Percentiles rank a stretch among this genome's conserved stretches.
Conservation (phyloP, 2,888 invertebrate species). For the Rhagium mordax region DNA sequence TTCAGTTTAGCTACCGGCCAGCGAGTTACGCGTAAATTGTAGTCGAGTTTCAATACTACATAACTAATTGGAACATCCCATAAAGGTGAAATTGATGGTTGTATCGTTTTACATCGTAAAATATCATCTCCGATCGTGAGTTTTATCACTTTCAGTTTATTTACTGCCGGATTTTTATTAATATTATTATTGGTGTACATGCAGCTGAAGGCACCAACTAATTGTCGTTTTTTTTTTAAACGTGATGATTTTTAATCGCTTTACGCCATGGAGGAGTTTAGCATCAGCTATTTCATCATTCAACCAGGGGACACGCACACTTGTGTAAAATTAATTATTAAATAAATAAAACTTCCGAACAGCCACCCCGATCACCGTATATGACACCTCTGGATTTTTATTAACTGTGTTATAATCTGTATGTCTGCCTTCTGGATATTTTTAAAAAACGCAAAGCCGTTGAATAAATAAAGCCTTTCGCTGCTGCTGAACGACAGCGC, state of each 20-base stretch:
- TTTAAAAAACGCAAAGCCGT: no score
- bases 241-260: no score
- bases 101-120: slow-evolving; percentile 23
- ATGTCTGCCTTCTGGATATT: no score
- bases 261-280: no score
- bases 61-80: slow-evolving; percentile 38
- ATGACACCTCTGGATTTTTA: no score
- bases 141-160: slow-evolving; percentile 23
- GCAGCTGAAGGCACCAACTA: not conserved
- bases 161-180: not conserved
- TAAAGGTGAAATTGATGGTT: slow-evolving; percentile 38
- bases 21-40: slow-evolving; percentile 30
- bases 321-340: no score
- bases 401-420: no score
- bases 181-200: not conserved
- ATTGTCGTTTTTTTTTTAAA: not conserved
- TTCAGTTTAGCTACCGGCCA: slow-evolving; percentile 16
- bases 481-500: not conserved
- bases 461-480: no score
- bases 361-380: no score
- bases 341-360: no score
- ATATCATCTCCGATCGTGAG: slow-evolving; percentile 18
- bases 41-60: slow-evolving; percentile 33
- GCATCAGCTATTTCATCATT: no score
- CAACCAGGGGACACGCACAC: no score